Evolutionary conservation across 92 coral and sea anemone genomes (phyloP), one percentile per base, ranked within the genome.

Genomic region (Meandrina meandrites): DNA sequence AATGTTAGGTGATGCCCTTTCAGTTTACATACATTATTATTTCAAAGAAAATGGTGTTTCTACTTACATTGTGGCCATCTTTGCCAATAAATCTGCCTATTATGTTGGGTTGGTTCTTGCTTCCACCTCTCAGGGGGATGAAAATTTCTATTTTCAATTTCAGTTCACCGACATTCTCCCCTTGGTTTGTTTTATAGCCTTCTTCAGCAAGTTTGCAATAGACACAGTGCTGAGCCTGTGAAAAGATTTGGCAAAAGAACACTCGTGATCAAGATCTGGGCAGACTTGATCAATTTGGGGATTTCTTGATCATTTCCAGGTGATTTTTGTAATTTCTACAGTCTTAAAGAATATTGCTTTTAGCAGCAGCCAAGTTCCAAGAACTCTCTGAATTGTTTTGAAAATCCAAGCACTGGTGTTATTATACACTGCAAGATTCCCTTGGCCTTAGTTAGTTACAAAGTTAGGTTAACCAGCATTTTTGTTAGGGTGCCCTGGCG

Each of bases 21-120:
- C 68, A 60, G 68, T 60, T 6, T 5, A 22, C n/a, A 21, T 40
- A 40, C 45, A 40, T 2, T 40, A 40, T 40, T 2, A 40, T 27
- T 53, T 53, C 50, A 56, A 27, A 28, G 68, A 48, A 11, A 12
- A 40, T 19, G n/a, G 5, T 37, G 27, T 28, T 36, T 45, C 54
- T 17, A 88, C 98, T 91, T 85, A 94, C 98, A 89, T 94, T 94
- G 75, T 94, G 98, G 53, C 98, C 98, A 68, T 92, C 94, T 91
- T 91, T 94, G 34, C 98, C 98, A 79, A 94, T 94, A 80, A 94
- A 92, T 93, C 94, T 92, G 71, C 98, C 98, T 84, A 94, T 93
- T 80, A 94, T 81, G 84, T 94, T 94, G 47, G 98, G 95, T 37
- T 93, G 93, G 48, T 93, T 93, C 91, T 91, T 93, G 88, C 79